Conservation (phyloP, 1,140 invertebrate species). For the Berghia stephanieae region DNA sequence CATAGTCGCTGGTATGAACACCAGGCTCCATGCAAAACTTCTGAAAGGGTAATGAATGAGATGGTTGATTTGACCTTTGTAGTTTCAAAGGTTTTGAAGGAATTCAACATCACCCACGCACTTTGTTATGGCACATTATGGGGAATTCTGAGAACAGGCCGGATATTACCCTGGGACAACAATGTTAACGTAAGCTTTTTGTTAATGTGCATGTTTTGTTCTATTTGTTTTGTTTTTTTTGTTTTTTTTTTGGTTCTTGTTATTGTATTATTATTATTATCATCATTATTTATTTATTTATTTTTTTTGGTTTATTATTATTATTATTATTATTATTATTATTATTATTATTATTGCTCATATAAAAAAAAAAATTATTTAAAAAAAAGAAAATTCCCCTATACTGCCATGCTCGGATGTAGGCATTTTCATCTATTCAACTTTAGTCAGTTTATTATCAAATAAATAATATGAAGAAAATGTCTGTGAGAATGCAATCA, state of each 20-base stretch:
- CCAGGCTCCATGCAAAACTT: constrained; percentile 75
- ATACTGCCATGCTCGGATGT: no score
- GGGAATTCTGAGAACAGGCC: constrained; percentile 67
- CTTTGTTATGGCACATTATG: constrained; percentile 71
- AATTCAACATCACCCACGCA: constrained; percentile 65
- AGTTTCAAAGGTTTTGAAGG: constrained; percentile 43
- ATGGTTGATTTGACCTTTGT: constrained; percentile 25
- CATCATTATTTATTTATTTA: not conserved
- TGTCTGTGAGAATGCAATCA: no score
- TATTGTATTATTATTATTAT: not conserved
- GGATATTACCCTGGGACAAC: constrained; percentile 68
- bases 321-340: not conserved
- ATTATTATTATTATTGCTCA: not conserved
- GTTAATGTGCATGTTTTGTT: not conserved
- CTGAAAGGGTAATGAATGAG: constrained; percentile 77
- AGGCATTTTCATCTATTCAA: no score
- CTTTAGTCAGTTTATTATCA: no score
- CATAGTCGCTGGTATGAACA: constrained; percentile 81
- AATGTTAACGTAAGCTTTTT: constrained; percentile 67
- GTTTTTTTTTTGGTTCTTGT: no score
- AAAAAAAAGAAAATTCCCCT: no score
- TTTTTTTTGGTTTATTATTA: not conserved
- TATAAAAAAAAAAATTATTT: no score
- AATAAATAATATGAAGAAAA: no score
- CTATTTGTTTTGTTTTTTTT: no score